phyloP scores from a whole-genome alignment of 1,140 invertebrate species.

The Panonychus citri region DNA sequence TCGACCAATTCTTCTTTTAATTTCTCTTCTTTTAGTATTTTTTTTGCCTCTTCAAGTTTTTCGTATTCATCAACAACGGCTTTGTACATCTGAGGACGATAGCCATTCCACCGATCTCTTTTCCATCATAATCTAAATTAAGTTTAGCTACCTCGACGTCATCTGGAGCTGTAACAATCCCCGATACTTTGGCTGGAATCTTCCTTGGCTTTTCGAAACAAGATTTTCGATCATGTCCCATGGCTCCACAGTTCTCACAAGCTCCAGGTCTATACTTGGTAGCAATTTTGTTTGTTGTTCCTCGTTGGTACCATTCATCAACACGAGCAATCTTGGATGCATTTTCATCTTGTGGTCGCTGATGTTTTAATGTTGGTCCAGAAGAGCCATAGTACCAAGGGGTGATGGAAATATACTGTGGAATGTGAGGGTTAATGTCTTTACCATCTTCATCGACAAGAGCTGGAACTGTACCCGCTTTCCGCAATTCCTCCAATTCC shows the following conservation, averaged over 20 bases:
- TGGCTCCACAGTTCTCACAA: conserved; percentile 95
- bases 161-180: conserved; percentile 56
- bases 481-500: conserved; percentile 91
- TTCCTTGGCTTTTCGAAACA: conserved; percentile 87
- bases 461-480: conserved; percentile 91
- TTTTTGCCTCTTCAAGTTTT: conserved; percentile 49
- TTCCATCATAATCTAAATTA: conserved; percentile 67
- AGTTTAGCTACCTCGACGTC: conserved; percentile 58
- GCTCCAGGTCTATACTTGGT: conserved; percentile 86
- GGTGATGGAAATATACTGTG: conserved; percentile 92
- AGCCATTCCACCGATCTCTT: conserved; percentile 97
- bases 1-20: neutral
- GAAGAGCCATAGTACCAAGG: conserved; percentile 92
- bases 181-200: conserved; percentile 60
- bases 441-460: conserved; percentile 91
- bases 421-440: conserved; percentile 99
- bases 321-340: conserved; percentile 37
- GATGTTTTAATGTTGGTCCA: conserved; percentile 92
- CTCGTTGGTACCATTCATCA: conserved; percentile 65
- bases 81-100: conserved; percentile 59
- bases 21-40: conserved; percentile 48
- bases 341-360: conserved; percentile 71
- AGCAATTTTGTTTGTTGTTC: conserved; percentile 32
- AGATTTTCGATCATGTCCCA: conserved; percentile 89
- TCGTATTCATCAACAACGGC: conserved; percentile 71